These are phyloP conservation scores for Neodiprion pinetum DNA, from an alignment of 1,140 invertebrate genomes.

Conservation along the genomic window DNA sequence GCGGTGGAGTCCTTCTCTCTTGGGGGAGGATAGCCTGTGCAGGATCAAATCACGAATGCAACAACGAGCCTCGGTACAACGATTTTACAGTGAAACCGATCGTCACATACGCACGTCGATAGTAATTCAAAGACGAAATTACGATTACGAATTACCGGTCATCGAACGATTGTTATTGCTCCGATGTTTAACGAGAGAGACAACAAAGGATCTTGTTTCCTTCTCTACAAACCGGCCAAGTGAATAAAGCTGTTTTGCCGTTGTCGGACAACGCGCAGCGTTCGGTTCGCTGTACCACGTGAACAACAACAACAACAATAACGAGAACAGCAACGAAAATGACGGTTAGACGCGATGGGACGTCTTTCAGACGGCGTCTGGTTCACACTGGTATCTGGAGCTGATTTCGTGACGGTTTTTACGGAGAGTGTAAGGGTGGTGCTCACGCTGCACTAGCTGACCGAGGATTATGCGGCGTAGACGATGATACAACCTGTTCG, in stretches of 20 bases:
- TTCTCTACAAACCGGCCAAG: no score
- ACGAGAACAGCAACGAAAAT: no score
- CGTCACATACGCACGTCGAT: not conserved
- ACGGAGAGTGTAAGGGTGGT: not conserved
- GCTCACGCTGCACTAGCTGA: not conserved
- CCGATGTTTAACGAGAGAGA: not conserved
- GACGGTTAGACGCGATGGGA: no score
- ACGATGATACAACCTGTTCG: not conserved
- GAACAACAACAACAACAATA: no score
- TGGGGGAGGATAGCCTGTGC: not conserved
- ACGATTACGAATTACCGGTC: not conserved
- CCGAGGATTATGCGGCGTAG: not conserved
- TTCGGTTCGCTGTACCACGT: no score
- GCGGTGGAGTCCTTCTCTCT: slow-evolving; percentile 14
- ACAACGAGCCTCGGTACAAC: not conserved
- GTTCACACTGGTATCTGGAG: no score
- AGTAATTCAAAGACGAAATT: not conserved
- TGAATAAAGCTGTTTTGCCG: no score
- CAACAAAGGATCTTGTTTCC: not conserved
- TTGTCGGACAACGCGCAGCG: no score
- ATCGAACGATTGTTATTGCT: not conserved
- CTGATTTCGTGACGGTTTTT: not conserved
- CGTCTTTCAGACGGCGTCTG: no score
- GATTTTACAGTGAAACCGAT: not conserved
- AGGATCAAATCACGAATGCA: not conserved